These are phyloP conservation scores for Xylocopa sonorina DNA, from an alignment of 1,140 invertebrate species.

Conservation along the genomic window DNA sequence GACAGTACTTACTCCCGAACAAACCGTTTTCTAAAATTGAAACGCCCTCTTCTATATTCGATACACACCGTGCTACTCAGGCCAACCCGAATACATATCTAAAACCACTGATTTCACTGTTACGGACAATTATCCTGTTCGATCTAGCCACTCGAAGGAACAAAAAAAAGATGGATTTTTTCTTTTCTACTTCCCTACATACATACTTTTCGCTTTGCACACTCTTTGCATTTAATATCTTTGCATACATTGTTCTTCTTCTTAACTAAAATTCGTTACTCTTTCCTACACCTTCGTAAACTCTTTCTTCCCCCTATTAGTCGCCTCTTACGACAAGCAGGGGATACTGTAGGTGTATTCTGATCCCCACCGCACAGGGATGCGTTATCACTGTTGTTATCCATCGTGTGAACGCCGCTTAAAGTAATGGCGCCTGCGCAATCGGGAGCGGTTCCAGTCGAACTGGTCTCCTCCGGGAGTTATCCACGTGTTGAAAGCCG, in stretches of 20 bases:
- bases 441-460: slow-evolving; percentile 41
- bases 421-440: slow-evolving; percentile 42
- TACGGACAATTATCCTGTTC: not conserved
- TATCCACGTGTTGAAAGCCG: slow-evolving; percentile 64
- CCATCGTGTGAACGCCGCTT: slow-evolving; percentile 42
- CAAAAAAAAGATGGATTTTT: too few relatives aligned
- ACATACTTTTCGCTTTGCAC: too few relatives aligned
- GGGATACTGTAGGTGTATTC: too few relatives aligned
- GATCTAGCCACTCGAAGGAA: not conserved
- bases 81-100: not conserved
- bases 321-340: too few relatives aligned
- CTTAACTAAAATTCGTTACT: too few relatives aligned
- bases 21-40: slow-evolving; percentile 21
- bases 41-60: not conserved
- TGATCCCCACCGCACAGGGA: too few relatives aligned
- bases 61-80: not conserved
- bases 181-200: too few relatives aligned
- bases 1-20: not conserved
- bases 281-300: too few relatives aligned
- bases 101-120: not conserved
- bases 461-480: slow-evolving; percentile 28
- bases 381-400: slow-evolving; percentile 20
- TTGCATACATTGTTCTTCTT: too few relatives aligned
- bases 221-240: too few relatives aligned
- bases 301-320: too few relatives aligned